Evolutionary conservation across 2,797 vertebrate genomes (phyloP).

Genomic region (Parotocinclus haroldoi): DNA sequence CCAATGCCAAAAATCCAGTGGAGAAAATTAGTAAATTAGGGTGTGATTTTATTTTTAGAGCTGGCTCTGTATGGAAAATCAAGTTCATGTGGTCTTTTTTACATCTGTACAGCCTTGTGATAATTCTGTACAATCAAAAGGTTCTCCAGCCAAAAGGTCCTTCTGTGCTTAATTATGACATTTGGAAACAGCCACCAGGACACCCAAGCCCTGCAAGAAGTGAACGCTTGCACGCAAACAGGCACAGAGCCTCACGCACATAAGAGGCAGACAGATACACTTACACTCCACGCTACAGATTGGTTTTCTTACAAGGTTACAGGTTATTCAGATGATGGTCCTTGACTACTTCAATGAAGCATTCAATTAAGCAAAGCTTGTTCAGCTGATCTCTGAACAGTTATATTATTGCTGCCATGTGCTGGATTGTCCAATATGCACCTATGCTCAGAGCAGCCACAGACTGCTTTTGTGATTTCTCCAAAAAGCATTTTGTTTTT

Average conservation of each 20-base stretch:
- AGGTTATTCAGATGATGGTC: conserved; percentile 62
- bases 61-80: conserved; percentile 29
- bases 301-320: conserved; percentile 59
- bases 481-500: conserved; percentile 16
- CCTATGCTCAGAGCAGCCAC: conserved; percentile 19
- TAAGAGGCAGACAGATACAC: conserved; percentile 45
- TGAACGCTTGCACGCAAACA: conserved; percentile 40
- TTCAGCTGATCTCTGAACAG: conserved; percentile 67
- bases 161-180: conserved; percentile 58
- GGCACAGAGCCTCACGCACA: conserved; percentile 39
- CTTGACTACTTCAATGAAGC: conserved; percentile 72
- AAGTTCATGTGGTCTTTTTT: conserved; percentile 28
- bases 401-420: conserved; percentile 75
- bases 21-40: conserved; percentile 5
- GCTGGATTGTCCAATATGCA: conserved; percentile 46
- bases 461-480: too few species aligned
- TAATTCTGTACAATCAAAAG: conserved; percentile 44
- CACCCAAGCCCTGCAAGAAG: conserved; percentile 47
- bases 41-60: conserved; percentile 32
- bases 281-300: conserved; percentile 52
- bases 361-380: conserved; percentile 75
- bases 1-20: conserved; percentile 20
- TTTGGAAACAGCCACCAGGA: conserved; percentile 47
- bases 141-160: conserved; percentile 47
- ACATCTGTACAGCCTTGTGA: conserved; percentile 33